These are phyloP conservation scores for Erebia palarica DNA, from an alignment of 2,888 invertebrate genomes.

Conservation along the genomic window DNA sequence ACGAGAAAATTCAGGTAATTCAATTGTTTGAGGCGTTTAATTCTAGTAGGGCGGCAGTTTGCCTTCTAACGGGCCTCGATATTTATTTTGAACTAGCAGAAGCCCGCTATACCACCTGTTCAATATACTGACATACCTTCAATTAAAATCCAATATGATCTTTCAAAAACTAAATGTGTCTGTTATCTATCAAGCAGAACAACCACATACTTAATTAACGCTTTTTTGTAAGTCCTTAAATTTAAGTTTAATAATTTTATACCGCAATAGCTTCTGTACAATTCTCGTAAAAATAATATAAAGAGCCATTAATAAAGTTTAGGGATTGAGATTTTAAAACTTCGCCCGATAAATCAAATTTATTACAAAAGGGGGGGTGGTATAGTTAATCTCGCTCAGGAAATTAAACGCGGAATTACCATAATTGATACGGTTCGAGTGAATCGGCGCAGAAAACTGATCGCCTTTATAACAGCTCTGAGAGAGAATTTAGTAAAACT, in stretches of 20 bases:
- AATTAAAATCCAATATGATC: too few species aligned
- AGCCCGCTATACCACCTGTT: neutral
- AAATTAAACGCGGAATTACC: constrained; percentile 80
- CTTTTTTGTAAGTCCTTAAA: neutral
- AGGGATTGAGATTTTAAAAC: constrained; percentile 58
- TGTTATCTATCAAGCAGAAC: too few species aligned
- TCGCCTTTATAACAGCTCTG: constrained; percentile 58
- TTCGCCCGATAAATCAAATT: constrained; percentile 72
- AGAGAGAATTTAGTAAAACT: constrained; percentile 55
- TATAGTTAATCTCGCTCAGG: constrained; percentile 75
- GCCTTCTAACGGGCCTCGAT: constrained; percentile 48
- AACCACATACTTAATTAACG: too few species aligned
- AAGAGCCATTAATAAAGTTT: constrained; percentile 47
- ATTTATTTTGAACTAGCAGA: constrained; percentile 11
- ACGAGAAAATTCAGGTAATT: constrained; percentile 81
- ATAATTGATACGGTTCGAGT: constrained; percentile 79
- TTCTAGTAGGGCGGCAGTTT: constrained; percentile 67
- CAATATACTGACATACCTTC: neutral
- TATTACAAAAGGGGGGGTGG: constrained; percentile 66
- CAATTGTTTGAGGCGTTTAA: constrained; percentile 81
- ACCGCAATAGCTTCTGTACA: constrained; percentile 21
- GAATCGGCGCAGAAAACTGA: constrained; percentile 76
- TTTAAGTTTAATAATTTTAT: neutral
- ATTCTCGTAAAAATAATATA: constrained; percentile 37
- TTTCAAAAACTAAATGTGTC: too few species aligned